Evolutionary conservation across 2,113 vertebrate genomes (phyloP), one percentile per base, ranked within the genome.

Genomic region (Varanus komodoensis): DNA sequence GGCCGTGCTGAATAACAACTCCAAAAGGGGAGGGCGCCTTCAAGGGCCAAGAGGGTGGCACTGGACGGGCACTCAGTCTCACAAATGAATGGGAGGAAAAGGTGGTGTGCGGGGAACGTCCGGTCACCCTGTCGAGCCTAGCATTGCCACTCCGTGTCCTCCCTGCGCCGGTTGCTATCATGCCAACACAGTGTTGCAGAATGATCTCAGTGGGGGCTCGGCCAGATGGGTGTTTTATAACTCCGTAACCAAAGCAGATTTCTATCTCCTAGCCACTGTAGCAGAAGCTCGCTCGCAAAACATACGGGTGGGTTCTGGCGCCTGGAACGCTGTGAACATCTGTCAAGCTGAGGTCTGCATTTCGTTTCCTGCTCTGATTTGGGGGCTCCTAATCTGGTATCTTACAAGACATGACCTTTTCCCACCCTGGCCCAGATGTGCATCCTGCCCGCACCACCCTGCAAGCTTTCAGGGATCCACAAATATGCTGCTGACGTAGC

Each of bases 61-160:
- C 86, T 0, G 54, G 17, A 7, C 2, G 74, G 73, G 71, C 25
- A 38, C 91, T 93, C 78, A 82, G 93, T 92, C 89, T 94, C 80
- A 0, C 3, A 0, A 12, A 86, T 96, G 96, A 97, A 96, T 96
- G 95, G 92, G 78, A 97, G 97, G 97, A 97, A 97, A 93, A 96
- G 96, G 96, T 84, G 95, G 94, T 86, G 93, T 85, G 83, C 5
- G 77, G 93, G 95, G 93, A 94, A 93, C 94, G 91, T 96, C 96
- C 96, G 91, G 95, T 73, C 92, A 4, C 81, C 61, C 88, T 88
- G 87, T 87, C 89, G 2, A 19, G 69, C 82, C 73, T 11, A 11
- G 6, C 0, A 0, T 92, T 90, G 92, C 92, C 92, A 89, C 92
- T 86, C 93, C 52, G 2, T 14, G 5, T 82, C 6, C 50, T 82